Evolutionary conservation across 92 coral and sea anemone genomes (phyloP), one percentile per base, ranked within the genome.

Genomic region (Siderastrea radians): DNA sequence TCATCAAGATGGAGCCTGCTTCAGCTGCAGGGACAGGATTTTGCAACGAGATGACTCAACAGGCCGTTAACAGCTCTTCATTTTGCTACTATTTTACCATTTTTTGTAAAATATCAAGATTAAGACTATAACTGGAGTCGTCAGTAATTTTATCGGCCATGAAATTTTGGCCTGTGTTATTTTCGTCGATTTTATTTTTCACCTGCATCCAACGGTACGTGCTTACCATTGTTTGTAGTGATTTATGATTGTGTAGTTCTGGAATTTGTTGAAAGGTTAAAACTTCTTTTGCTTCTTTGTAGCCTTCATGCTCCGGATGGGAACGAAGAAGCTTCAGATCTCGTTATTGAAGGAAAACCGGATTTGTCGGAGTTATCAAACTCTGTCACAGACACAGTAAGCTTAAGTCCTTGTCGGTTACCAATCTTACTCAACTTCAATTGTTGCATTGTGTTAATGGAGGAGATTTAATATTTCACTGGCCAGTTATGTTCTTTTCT

Each of bases 1-100:
- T 92, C 95, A 89, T 78, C 95, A 84, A 79, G 10, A 81, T 92
- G 95, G 95, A 80, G 91, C 63, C 60, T 84, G 80, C 48, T 73
- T 84, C 87, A 47, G 68, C 6, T 72, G 84, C 81, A 48, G 66
- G 65, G 49, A 55, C 52, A 62, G 38, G 78, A 83, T 68, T 79
- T 77, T 79, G 93, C 84, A 75, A 83, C 44, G 68, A 46, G 68
- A 89, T 76, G 90, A 68, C 76, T 78, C 82, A 75, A 11, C 63
- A 46, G 55, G 12, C 44, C 16, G 78, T 59, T 13, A 26, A 64
- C 73, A 13, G 71, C 45, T 9, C n/a, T 50, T 49, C 80, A 8
- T 65, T 80, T 53, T 62, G 58, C 86, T 53, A 71, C 68, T 80
- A 80, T 80, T 86, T 87, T 48, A 51, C 81, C 66, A 53, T 71